phyloP scores from a whole-genome alignment of 2,888 invertebrate genomes.

The Aphrophora alni region DNA sequence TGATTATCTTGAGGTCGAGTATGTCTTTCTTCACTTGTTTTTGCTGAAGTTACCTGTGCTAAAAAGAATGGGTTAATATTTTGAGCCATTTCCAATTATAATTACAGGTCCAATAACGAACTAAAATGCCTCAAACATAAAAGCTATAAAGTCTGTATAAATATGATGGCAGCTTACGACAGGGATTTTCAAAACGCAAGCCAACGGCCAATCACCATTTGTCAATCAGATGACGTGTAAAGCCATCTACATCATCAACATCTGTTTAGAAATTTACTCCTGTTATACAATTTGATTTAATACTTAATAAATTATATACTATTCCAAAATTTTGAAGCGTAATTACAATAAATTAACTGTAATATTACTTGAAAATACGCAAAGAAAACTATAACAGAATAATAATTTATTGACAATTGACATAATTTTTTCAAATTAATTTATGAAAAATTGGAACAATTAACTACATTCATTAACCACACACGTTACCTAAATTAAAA shows the following conservation, averaged over 20 bases:
- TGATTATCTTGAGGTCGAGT: constrained; percentile 77
- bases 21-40: constrained; percentile 82
- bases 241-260: neutral
- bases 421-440: too few relatives aligned
- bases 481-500: too few relatives aligned
- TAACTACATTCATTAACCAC: too few relatives aligned
- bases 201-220: neutral
- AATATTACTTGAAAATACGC: too few relatives aligned
- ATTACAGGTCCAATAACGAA: neutral
- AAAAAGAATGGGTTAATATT: constrained; percentile 84
- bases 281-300: too few relatives aligned
- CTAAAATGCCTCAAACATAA: neutral
- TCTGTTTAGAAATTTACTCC: neutral
- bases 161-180: neutral
- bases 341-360: too few relatives aligned
- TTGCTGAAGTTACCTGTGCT: constrained; percentile 72
- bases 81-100: constrained; percentile 72
- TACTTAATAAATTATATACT: too few relatives aligned
- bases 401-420: too few relatives aligned
- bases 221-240: constrained; percentile 3
- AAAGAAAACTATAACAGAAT: too few relatives aligned
- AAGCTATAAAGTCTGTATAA: neutral
- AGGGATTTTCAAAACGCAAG: neutral
- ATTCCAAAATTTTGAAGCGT: too few relatives aligned
- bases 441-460: too few relatives aligned